A percentile compares a stretch with the other conserved stretches of the same genome.
These are phyloP conservation scores for Caenorhabditis imperialis DNA, from an alignment of 2,888 invertebrate genomes.

Conservation along the genomic window DNA sequence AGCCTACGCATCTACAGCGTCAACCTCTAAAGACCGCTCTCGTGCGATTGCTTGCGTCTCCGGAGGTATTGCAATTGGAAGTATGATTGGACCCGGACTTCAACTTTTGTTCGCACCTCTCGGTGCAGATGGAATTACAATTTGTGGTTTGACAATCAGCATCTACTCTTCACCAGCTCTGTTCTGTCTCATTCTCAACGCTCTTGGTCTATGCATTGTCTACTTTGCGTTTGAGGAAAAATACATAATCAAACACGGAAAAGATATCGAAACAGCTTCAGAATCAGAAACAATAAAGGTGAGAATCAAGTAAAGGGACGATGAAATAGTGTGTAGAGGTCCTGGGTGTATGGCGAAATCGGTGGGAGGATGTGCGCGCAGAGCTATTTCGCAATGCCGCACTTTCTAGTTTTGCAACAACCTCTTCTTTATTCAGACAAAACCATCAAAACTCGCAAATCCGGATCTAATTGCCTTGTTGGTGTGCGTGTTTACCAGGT, in stretches of 20 bases:
- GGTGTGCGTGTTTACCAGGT: constrained; percentile 56
- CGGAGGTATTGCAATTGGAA: constrained; percentile 67
- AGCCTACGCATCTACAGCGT: constrained; percentile 64
- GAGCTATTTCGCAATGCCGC: constrained; percentile 23
- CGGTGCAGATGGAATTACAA: constrained; percentile 50
- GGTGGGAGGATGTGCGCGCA: constrained; percentile 21
- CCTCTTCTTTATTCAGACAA: constrained; percentile 16
- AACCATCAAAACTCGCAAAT: constrained; percentile 33
- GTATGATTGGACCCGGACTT: constrained; percentile 63
- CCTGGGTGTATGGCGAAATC: constrained; percentile 40
- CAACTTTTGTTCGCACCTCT: constrained; percentile 66
- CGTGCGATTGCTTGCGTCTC: constrained; percentile 63
- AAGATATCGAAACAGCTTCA: constrained; percentile 18
- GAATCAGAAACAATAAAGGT: too few relatives aligned
- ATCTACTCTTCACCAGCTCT: constrained; percentile 67
- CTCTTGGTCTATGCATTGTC: constrained; percentile 52
- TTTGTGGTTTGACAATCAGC: constrained; percentile 51
- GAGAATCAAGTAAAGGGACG: constrained; percentile 2
- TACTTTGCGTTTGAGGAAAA: constrained; percentile 59
- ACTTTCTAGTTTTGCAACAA: constrained; percentile 18
- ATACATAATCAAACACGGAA: constrained; percentile 39
- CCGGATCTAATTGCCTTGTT: constrained; percentile 48
- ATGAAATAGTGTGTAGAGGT: background rate
- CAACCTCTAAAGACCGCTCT: constrained; percentile 60
- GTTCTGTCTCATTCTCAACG: constrained; percentile 51